phyloP scores from a whole-genome alignment of 2,797 vertebrate genomes.

The Loris lydekkerianus region DNA sequence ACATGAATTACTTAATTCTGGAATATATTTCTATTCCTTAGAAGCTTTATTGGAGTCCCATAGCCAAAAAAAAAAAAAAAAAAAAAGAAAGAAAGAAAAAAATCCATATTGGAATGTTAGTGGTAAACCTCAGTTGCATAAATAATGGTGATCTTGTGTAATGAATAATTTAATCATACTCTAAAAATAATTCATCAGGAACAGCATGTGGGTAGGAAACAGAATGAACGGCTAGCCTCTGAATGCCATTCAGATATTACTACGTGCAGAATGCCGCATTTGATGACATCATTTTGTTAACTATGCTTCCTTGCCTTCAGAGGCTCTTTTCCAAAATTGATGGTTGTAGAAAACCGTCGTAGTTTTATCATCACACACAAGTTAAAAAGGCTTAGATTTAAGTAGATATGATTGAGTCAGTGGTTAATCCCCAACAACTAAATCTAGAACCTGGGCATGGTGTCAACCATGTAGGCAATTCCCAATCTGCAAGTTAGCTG shows the following conservation, averaged over 20 bases:
- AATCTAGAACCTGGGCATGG: background rate
- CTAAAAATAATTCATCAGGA: slow-evolving; percentile 78
- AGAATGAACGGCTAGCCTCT: slow-evolving; percentile 11
- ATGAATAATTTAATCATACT: slow-evolving; percentile 77
- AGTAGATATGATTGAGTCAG: background rate
- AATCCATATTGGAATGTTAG: slow-evolving; percentile 71
- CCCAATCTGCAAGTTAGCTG: background rate
- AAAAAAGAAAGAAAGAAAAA: slow-evolving; percentile 65
- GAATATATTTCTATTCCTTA: slow-evolving; percentile 75
- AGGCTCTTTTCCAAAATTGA: background rate
- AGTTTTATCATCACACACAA: background rate
- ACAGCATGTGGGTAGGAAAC: slow-evolving; percentile 45
- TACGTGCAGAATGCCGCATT: background rate
- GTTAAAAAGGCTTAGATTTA: slow-evolving; percentile 38
- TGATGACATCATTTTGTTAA: slow-evolving; percentile 27
- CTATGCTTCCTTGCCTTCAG: background rate
- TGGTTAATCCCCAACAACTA: background rate
- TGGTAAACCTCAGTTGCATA: slow-evolving; percentile 80
- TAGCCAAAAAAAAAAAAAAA: slow-evolving; percentile 69
- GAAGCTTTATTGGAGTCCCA: slow-evolving; percentile 72
- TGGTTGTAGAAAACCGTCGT: slow-evolving; percentile 18
- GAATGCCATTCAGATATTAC: background rate
- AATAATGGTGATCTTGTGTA: slow-evolving; percentile 73
- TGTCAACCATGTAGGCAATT: background rate
- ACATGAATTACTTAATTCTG: slow-evolving; percentile 79